Evolutionary conservation across 2,888 invertebrate species (phyloP), one percentile per base, ranked within the genome.

Genomic region (Linnaemya tessellans): DNA sequence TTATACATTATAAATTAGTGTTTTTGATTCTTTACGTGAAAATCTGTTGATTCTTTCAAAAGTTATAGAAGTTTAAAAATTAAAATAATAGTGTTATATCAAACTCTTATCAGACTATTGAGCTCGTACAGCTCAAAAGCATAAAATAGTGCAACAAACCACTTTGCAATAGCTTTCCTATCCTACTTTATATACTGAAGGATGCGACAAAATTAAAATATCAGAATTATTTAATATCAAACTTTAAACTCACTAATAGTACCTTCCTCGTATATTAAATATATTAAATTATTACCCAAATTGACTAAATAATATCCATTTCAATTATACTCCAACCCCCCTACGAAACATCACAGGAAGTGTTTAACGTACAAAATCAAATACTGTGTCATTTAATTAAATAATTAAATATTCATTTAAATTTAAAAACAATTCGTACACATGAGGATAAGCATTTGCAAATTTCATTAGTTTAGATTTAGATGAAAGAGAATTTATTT

Each of bases 371-470:
- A 65, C 18, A 8, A 80, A 71, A 77, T 67, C 77, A 84, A 84
- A 80, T 71, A 75, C 67, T 84, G 46, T 77, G 65, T 67, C 65
- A 71, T 75, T 84, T 79, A 84, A 84, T 79, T 79, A 79, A 84
- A 68, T 79, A 80, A 84, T 84, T 80, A 77, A 84, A 80, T 80
- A 84, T 84, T 80, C 75, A 84, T 80, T 84, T 65, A 58, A 20
- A 60, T 51, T 38, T 22, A 5, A 46, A 41, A 74, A 60, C 9
- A 30, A 11, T 10, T 18, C n/a, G 4, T 3, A 11, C 9, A 8
- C 8, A 35, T 3, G 10, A 20, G 18, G 7, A 20, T 20, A n/a
- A 20, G 38, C 15, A 20, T 68, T 68, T 9, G 51, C 22, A 22
- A 54, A 22, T 35, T 68, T 68, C 18, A 35, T 35, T 38, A 54